Conservation (phyloP, 2,113 vertebrate species). For the Rhinoderma darwinii region DNA sequence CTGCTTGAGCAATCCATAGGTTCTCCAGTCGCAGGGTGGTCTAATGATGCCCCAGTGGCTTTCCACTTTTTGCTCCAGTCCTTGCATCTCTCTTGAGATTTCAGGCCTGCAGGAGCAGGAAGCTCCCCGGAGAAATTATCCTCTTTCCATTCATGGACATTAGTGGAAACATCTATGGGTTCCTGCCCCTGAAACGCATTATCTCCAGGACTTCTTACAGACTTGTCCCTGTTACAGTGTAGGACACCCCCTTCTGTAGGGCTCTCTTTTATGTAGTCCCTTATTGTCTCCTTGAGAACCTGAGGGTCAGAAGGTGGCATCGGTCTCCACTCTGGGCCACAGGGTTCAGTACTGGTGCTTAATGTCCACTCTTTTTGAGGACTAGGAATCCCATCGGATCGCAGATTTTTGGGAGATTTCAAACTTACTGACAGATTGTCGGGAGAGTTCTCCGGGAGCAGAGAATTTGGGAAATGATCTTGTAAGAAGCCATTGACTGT, state of each 20-base stretch:
- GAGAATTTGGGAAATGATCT: not conserved
- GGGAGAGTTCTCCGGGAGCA: not conserved
- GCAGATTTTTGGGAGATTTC: not conserved
- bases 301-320: not conserved
- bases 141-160: not conserved
- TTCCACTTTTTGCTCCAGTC: constrained; percentile 18
- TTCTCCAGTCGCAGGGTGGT: constrained; percentile 65
- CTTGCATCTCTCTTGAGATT: not conserved
- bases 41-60: not conserved
- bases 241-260: not conserved
- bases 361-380: not conserved
- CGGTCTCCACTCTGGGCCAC: not conserved
- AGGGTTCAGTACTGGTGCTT: not conserved
- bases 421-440: not conserved
- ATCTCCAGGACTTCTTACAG: not conserved
- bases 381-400: not conserved
- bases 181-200: not conserved
- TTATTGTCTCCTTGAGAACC: not conserved
- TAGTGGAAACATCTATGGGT: not conserved
- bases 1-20: constrained; percentile 79
- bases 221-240: not conserved
- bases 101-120: not conserved
- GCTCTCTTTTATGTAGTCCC: not conserved
- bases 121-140: not conserved
- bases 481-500: constrained; percentile 15